phyloP scores from a whole-genome alignment of 2,888 invertebrate species.

The Amphimallon solstitiale region DNA sequence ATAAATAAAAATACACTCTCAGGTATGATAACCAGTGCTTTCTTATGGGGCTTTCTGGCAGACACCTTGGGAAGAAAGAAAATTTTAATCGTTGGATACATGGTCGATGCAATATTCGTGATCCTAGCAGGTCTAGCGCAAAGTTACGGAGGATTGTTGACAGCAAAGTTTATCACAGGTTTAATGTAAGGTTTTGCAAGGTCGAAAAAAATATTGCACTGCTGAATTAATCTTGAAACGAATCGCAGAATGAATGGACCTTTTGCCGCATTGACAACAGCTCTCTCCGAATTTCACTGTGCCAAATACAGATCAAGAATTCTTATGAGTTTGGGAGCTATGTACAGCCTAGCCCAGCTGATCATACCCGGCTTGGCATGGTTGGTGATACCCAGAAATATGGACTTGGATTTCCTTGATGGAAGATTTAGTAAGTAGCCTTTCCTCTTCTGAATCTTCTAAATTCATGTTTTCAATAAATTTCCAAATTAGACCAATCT shows the following conservation, averaged over 20 bases:
- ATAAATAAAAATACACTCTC: too few relatives aligned
- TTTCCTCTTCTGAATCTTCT: too few relatives aligned
- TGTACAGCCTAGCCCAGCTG: conserved; percentile 72
- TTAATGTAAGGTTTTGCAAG: conserved; percentile 84
- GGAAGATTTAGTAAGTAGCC: conserved; percentile 58
- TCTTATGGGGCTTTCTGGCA: conserved; percentile 81
- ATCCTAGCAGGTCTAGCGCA: conserved; percentile 73
- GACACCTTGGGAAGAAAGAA: conserved; percentile 77
- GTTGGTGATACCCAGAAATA: conserved; percentile 72
- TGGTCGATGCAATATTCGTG: conserved; percentile 72
- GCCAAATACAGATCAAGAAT: conserved; percentile 72
- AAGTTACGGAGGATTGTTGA: conserved; percentile 72
- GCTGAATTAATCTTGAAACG: not conserved
- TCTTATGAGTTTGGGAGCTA: conserved; percentile 73
- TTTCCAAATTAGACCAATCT: too few relatives aligned
- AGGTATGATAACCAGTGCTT: conserved; percentile 82
- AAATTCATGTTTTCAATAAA: too few relatives aligned
- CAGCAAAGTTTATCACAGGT: conserved; percentile 77
- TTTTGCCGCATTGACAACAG: conserved; percentile 76
- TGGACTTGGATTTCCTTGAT: conserved; percentile 64
- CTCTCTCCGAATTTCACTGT: conserved; percentile 79
- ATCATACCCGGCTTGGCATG: conserved; percentile 77
- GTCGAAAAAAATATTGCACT: not conserved
- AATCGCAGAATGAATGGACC: conserved; percentile 75
- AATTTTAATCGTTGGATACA: conserved; percentile 73